A percentile compares a stretch with the other conserved stretches of the same genome.
phyloP scores from a whole-genome alignment of 2,797 vertebrate species.

The Enteromius thamalakanensis region DNA sequence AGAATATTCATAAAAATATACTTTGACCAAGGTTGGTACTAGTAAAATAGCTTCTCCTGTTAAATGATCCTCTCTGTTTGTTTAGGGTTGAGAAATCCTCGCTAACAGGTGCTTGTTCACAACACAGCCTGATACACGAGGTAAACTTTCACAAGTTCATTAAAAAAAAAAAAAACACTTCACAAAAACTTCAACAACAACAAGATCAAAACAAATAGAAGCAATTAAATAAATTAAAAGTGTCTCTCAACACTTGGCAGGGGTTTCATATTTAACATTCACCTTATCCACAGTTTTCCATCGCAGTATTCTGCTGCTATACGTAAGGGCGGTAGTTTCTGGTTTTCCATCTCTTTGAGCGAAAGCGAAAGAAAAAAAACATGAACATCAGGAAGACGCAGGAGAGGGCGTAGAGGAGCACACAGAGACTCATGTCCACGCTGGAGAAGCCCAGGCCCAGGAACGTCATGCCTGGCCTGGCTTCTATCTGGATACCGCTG shows the following conservation, averaged over 20 bases:
- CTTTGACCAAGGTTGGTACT: slow-evolving; percentile 36
- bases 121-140: slow-evolving; percentile 22
- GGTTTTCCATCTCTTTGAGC: slow-evolving; percentile 85
- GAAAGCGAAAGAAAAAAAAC: slow-evolving; percentile 91
- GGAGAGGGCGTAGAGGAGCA: slow-evolving; percentile 87
- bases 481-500: slow-evolving; percentile 18
- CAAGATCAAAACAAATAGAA: background rate
- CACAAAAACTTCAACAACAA: slow-evolving; percentile 4
- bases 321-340: slow-evolving; percentile 75
- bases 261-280: slow-evolving; percentile 47
- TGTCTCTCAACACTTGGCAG: slow-evolving; percentile 47
- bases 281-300: slow-evolving; percentile 17
- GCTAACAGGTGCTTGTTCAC: slow-evolving; percentile 11
- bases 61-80: slow-evolving; percentile 65
- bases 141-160: slow-evolving; percentile 28
- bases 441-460: slow-evolving; percentile 88
- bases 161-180: slow-evolving; percentile 21
- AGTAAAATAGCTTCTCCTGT: slow-evolving; percentile 54
- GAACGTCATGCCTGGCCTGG: slow-evolving; percentile 70
- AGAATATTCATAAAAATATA: slow-evolving; percentile 60
- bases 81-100: slow-evolving; percentile 52
- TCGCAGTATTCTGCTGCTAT: slow-evolving; percentile 66
- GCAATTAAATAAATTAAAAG: slow-evolving; percentile 55
- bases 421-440: slow-evolving; percentile 95
- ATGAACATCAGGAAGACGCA: slow-evolving; percentile 90